Evolutionary conservation across 2,797 vertebrate genomes (phyloP).

Genomic region (Clamator glandarius): DNA sequence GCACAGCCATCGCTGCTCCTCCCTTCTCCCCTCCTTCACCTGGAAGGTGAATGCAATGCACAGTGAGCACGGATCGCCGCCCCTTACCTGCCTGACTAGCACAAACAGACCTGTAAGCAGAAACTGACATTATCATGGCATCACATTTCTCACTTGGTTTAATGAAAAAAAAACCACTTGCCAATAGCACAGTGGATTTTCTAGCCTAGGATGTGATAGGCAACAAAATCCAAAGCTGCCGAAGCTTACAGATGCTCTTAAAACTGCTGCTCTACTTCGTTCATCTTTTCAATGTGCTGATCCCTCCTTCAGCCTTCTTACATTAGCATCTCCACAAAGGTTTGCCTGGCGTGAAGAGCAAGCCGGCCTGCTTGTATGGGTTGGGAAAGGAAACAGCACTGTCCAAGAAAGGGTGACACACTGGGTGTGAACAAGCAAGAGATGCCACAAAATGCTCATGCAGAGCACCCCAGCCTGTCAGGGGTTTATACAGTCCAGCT

Average conservation of each 20-base stretch:
- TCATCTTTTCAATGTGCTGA: not conserved
- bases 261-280: not conserved
- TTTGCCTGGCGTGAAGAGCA: not conserved
- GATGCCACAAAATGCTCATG: not conserved
- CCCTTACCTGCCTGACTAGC: not conserved
- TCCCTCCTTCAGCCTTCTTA: not conserved
- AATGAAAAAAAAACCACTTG: not conserved
- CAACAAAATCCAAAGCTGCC: not conserved
- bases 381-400: not conserved
- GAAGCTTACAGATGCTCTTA: not conserved
- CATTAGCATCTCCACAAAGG: not conserved
- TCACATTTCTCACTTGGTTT: not conserved
- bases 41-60: not conserved
- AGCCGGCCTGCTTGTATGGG: not conserved
- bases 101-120: not conserved
- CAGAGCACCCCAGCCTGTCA: not conserved
- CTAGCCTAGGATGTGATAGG: not conserved
- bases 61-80: not conserved
- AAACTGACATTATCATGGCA: not conserved
- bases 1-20: fast-evolving
- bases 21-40: not conserved
- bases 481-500: not conserved
- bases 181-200: not conserved
- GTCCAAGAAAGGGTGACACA: not conserved
- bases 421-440: not conserved